Evolutionary conservation across 2,797 vertebrate species (phyloP).

Genomic region (Todus mexicanus): DNA sequence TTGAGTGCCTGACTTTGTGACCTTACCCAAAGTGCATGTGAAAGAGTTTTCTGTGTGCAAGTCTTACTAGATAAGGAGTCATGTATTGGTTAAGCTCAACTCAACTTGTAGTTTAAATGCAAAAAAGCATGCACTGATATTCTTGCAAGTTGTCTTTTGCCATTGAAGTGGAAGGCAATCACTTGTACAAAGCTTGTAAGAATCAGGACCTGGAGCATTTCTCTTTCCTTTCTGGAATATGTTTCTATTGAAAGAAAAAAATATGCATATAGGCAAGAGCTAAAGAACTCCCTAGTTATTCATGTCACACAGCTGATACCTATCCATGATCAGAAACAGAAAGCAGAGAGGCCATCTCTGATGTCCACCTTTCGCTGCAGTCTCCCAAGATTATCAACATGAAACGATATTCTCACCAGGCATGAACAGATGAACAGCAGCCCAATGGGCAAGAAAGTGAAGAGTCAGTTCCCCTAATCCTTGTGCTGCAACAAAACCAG

Average conservation of each 20-base stretch:
- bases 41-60: background rate
- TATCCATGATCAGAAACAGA: rapidly evolving
- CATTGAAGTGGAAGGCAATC: background rate
- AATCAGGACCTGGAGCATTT: background rate
- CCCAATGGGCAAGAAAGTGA: background rate
- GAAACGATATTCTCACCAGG: background rate
- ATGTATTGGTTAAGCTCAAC: background rate
- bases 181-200: background rate
- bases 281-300: background rate
- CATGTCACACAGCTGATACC: background rate
- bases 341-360: background rate
- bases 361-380: background rate
- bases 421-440: background rate
- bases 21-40: background rate
- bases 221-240: background rate
- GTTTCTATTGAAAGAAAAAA: background rate
- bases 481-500: background rate
- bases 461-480: background rate
- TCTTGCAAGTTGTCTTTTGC: background rate
- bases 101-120: background rate
- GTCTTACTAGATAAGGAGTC: background rate
- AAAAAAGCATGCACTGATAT: background rate
- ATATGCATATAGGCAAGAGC: background rate
- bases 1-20: background rate
- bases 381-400: background rate